Conservation (phyloP, 2,888 invertebrate genomes). For the Drosophila yooni region DNA sequence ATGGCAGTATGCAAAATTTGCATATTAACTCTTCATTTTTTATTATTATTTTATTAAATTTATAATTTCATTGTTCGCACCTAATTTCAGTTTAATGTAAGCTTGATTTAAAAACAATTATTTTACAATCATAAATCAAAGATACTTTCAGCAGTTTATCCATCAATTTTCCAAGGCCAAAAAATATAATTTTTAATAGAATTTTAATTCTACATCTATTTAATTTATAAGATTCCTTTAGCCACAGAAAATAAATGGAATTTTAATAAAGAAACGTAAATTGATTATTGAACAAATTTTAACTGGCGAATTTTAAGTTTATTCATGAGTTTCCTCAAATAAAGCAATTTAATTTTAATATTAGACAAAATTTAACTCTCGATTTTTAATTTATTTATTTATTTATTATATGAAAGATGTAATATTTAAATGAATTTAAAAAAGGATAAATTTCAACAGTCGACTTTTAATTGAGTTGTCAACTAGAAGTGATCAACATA, state of each 20-base stretch:
- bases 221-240: background rate
- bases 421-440: no score
- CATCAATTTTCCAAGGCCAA: no score
- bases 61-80: slow-evolving; percentile 4
- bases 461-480: background rate
- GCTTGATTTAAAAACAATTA: background rate
- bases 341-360: background rate
- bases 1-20: background rate
- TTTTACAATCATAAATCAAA: background rate
- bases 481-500: background rate
- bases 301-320: no score
- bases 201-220: no score
- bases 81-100: background rate
- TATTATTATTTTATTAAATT: background rate
- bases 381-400: background rate
- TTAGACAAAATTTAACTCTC: background rate
- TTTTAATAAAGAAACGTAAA: rapidly evolving
- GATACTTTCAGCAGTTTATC: background rate
- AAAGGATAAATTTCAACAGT: no score
- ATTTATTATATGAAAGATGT: no score
- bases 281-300: background rate
- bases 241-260: background rate
- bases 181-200: no score
- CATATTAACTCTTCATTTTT: background rate
- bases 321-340: background rate